Conservation (phyloP, 2,113 vertebrate species). For the Siphamia tubifer region DNA sequence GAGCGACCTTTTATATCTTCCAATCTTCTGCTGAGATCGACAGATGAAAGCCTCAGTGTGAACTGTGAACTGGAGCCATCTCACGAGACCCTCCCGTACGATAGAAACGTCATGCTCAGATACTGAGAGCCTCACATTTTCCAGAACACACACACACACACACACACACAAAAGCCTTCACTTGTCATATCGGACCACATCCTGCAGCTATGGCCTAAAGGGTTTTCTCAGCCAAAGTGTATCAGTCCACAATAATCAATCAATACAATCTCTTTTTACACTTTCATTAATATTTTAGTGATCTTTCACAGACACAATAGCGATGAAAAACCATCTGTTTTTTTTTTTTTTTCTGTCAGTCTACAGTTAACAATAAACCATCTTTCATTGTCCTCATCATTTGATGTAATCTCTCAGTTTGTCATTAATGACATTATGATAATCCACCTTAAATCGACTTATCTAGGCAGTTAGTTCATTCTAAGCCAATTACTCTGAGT, state of each 20-base stretch:
- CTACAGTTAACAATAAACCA: not conserved
- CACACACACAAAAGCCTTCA: not conserved
- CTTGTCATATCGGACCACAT: constrained; percentile 28
- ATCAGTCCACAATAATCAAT: constrained; percentile 42
- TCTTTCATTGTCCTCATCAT: not conserved
- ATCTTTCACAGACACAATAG: constrained; percentile 6
- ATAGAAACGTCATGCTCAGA: constrained; percentile 15
- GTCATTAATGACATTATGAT: constrained; percentile 15
- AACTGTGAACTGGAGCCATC: constrained; percentile 50
- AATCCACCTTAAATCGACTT: constrained; percentile 34
- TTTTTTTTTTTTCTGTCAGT: constrained; percentile 9
- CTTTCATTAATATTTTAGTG: constrained; percentile 46
- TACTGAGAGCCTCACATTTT: constrained; percentile 30
- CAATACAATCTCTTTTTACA: constrained; percentile 42
- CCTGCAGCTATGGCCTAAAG: constrained; percentile 14
- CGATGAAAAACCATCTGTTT: constrained; percentile 24
- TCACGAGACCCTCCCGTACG: constrained; percentile 41
- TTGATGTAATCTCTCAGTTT: constrained; percentile 14
- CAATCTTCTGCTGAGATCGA: constrained; percentile 67
- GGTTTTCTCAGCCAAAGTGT: not conserved
- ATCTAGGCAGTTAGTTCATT: constrained; percentile 7
- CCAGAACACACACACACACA: constrained; percentile 19
- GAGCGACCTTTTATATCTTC: constrained; percentile 53
- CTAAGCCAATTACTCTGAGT: constrained; percentile 30
- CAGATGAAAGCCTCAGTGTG: constrained; percentile 59